Percentiles rank a stretch among this genome's conserved stretches.
Conservation (phyloP, 2,888 invertebrate species). For the Lottia scabra region DNA sequence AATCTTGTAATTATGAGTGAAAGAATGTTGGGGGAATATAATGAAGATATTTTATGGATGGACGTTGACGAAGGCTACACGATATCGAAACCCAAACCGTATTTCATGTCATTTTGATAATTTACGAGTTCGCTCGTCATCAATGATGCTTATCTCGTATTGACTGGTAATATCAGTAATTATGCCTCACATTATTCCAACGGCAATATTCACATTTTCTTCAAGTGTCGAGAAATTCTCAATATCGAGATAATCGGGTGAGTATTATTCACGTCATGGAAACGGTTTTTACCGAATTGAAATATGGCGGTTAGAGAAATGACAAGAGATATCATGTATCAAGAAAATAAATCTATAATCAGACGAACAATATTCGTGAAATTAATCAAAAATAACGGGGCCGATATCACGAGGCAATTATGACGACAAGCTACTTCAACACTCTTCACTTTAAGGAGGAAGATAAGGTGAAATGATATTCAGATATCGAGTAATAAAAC, state of each 20-base stretch:
- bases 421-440: no score
- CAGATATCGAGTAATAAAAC: no score
- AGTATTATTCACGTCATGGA: not conserved
- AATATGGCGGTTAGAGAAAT: not conserved
- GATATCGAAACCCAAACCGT: not conserved
- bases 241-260: not conserved
- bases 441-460: no score
- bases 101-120: not conserved
- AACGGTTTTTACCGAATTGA: not conserved
- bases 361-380: no score
- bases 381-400: no score
- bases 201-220: not conserved
- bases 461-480: no score
- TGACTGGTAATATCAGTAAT: not conserved
- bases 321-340: not conserved
- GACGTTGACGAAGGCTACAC: not conserved
- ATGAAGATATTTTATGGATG: not conserved
- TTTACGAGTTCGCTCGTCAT: not conserved
- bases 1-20: not conserved
- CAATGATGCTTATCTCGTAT: not conserved
- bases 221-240: not conserved
- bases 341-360: not conserved
- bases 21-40: not conserved
- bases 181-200: not conserved
- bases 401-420: no score